Evolutionary conservation across 2,113 vertebrate species (phyloP), one percentile per base, ranked within the genome.

Genomic region (Herpetotheres cachinnans): DNA sequence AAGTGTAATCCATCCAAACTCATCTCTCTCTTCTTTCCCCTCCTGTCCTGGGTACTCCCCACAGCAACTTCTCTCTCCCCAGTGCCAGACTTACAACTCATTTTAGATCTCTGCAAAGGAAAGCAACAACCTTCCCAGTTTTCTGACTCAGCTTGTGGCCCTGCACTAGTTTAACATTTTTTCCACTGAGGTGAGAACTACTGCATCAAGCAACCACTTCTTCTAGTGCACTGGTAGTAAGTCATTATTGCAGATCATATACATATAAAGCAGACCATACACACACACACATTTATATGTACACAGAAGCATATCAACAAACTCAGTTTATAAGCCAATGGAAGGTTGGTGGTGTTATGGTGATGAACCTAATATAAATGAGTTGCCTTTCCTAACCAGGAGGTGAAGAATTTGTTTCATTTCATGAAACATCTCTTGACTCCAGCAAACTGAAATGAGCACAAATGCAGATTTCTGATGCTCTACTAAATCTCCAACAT

Each of bases 311-410:
- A 11, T 11, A 80, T 10, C 16, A 56, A 36, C 29, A 84, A 85
- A 69, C 34, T 30, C 34, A 3, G 29, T 77, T 61, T 63, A n/a
- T 22, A 80, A 71, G 44, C 52, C 47, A 82, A 16, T 10, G 86
- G 17, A 77, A 70, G 21, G 18, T n/a, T 0, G 0, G 32, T 19
- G 42, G 56, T 36, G 16, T 44, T 42, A 54, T 13, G 19, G 22
- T 16, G 10, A 34, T 34, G 10, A 76, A 44, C 9, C 7, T 44
- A 8, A 8, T 6, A 30, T 26, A 80, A 80, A 5, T 11, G 25
- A 82, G 49, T 13, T 67, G n/a, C 32, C 44, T 67, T 94, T 79
- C 29, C 54, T 44, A 14, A 65, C 10, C 34, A 40, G 52, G 22
- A 82, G 44, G 36, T 73, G 54, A 86, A 92, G 11, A 5, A 12